phyloP scores from a whole-genome alignment of 2,113 vertebrate genomes.

The Ascaphus truei region DNA sequence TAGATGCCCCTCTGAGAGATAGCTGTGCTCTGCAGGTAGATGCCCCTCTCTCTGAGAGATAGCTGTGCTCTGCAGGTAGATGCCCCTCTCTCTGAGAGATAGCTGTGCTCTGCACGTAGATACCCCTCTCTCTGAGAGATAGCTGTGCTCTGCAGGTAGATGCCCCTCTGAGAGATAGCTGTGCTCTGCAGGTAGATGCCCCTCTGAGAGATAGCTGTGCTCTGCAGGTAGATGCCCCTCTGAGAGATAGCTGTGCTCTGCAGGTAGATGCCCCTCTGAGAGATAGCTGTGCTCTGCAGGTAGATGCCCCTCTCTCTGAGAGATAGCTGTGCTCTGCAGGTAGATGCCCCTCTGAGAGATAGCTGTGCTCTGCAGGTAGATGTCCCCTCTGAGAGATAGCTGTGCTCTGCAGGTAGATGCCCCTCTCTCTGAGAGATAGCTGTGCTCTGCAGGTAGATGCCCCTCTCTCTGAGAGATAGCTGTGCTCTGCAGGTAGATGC shows the following conservation, averaged over 20 bases:
- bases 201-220: neutral
- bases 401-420: no score
- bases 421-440: neutral
- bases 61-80: neutral
- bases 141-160: neutral
- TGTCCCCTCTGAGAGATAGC: conserved; percentile 60
- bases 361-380: no score
- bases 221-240: conserved; percentile 45
- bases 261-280: neutral
- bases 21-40: neutral
- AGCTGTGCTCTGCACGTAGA: neutral
- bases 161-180: conserved; percentile 55
- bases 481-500: no score
- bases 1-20: conserved; percentile 55
- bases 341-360: no score
- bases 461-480: conserved; percentile 41
- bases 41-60: neutral
- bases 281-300: neutral
- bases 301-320: neutral
- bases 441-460: neutral
- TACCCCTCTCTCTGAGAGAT: neutral
- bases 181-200: no score
- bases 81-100: conserved; percentile 42
- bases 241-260: conserved; percentile 40
- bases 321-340: neutral